phyloP scores from a whole-genome alignment of 2,797 vertebrate species.

The Peromyscus aztecus region DNA sequence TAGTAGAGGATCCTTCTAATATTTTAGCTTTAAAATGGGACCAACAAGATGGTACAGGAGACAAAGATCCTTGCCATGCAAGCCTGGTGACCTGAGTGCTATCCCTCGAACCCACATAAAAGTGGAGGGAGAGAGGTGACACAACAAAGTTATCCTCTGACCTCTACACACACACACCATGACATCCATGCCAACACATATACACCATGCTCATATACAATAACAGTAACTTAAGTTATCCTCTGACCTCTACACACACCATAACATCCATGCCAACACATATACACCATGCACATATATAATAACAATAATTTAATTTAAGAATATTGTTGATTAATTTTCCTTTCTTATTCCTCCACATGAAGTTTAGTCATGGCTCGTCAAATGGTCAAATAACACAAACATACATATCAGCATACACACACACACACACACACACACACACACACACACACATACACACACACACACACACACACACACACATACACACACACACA shows the following conservation, averaged over 20 bases:
- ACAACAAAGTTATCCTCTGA: background rate
- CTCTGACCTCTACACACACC: background rate
- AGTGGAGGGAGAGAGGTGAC: background rate
- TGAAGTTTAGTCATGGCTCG: background rate
- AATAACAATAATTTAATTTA: background rate
- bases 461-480: background rate
- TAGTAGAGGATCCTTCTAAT: background rate
- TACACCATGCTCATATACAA: background rate
- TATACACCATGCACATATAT: too few relatives aligned
- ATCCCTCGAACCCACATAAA: background rate
- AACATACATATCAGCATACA: background rate
- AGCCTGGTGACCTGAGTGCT: background rate
- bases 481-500: background rate
- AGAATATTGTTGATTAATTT: background rate
- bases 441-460: background rate
- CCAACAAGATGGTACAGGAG: background rate
- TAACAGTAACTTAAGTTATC: background rate
- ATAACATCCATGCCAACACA: background rate
- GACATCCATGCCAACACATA: background rate
- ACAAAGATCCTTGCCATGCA: background rate
- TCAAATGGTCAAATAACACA: background rate
- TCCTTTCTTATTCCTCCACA: background rate
- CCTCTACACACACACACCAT: background rate
- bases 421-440: background rate
- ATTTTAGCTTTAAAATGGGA: background rate